Evolutionary conservation across 2,113 vertebrate species (phyloP), one percentile per base, ranked within the genome.

Genomic region (Dolichallabes microphthalmus): DNA sequence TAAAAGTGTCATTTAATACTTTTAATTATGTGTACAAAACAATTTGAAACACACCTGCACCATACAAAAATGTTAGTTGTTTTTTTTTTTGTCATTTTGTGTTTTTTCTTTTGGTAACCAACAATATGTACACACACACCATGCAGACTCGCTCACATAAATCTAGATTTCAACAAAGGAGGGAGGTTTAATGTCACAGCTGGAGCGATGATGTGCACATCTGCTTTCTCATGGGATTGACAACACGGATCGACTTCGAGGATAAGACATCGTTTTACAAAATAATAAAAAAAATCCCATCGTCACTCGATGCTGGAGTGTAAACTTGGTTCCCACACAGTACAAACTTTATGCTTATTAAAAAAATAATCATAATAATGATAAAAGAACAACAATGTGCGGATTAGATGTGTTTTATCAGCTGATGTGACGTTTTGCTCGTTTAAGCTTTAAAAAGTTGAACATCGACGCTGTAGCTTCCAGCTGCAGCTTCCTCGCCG

Each of bases 1-100:
- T 93, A 94, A 95, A 95, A 95, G 94, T 95, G 94, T 94, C 87
- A 93, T 93, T 94, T 95, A 89, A 92, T 95, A 88, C 92, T 94
- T 95, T 90, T 90, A 88, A 92, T 95, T 91, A 93, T 94, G 94
- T 95, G 94, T 95, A 95, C 94, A 95, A 95, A 95, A 95, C 95
- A 94, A 81, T 90, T 89, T 94, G 92, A 94, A 94, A 93, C 94
- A 94, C 93, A 94, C 91, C 89, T 95, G 91, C 92, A 95, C 94
- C 94, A 93, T 95, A 95, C 94, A 95, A 95, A 95, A 94, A 94
- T 64, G 35, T 80, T 57, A n/a, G n/a, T n/a, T n/a, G n/a, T 69
- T 35, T 2, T 45, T 45, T 78, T 81, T 87, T 89, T 83, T 86
- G 82, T 84, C 30, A 57, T 81, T 78, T 86, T 83, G 82, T 75